Base-by-base conservation (phyloP, 92 coral and sea anemone species). In the Epizoanthus illoricatus region DNA sequence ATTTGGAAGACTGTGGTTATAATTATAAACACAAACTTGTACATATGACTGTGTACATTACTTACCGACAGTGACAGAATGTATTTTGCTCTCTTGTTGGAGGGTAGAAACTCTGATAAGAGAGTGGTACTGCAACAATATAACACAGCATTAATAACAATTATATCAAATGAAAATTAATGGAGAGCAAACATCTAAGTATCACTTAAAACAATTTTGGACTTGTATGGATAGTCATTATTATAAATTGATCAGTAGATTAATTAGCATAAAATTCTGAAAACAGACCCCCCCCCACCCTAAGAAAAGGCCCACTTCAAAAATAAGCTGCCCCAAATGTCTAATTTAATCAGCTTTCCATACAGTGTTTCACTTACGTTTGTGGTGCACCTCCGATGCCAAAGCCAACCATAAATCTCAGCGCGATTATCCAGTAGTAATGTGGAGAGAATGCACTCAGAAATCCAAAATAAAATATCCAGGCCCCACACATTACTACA, bases 351-450 rank as follows among this genome's bases (percentile, higher is more conserved):
- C 36, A 28, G 36, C 36, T 28, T 28, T 20, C 55, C 7, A 39
- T 5, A 0, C 3, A 8, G 56, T 11, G 11, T 8, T 57, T 11
- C 16, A 91, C 97, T 90, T 87, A 93, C 97, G 97, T 86, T 45
- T 90, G 94, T 42, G 97, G 97, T 61, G 92, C 97, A 73, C 97
- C 97, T 52, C 97, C 97, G 70, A 93, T 91, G 11, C 97, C 97
- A 84, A 90, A 90, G 39, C 97, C 97, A 73, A 93, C 97, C 68
- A 93, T 20, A 80, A 92, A 91, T 23, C 97, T 85, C 36, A 93
- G 87, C 7, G 90, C 94, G 19, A 93, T 93, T 65, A 93, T 93
- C 97, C 97, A 93, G 85, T 93, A 93, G 80, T 93, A 93, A 71
- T 91, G 94, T 19, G 97, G 97, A 56, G 97, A 93, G 65, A 93